Conservation (phyloP, 2,888 invertebrate genomes). For the Lepetodrilus schrolli region DNA sequence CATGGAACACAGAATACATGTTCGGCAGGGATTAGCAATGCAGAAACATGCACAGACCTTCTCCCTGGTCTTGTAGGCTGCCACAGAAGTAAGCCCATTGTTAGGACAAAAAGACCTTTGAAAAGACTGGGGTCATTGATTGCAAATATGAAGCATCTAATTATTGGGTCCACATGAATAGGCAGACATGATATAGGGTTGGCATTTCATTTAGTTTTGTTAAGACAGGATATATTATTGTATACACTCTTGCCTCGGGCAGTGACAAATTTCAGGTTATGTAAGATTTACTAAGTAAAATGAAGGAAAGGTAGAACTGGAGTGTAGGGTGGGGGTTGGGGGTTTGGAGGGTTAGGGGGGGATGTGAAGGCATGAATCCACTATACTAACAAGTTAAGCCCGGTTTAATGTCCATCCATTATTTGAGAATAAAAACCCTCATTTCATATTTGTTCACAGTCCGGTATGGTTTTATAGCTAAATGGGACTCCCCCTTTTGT, state of each 20-base stretch:
- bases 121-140: neutral
- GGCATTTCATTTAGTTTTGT: neutral
- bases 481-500: conserved; percentile 6
- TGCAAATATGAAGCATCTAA: neutral
- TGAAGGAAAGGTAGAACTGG: neutral
- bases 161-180: neutral
- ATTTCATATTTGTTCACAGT: conserved; percentile 13
- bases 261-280: neutral
- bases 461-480: conserved; percentile 7
- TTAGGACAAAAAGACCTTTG: neutral
- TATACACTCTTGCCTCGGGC: neutral
- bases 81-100: no score
- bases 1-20: neutral
- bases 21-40: neutral
- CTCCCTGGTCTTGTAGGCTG: neutral
- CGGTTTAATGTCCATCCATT: conserved; percentile 4
- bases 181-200: neutral
- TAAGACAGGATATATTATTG: neutral
- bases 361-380: neutral
- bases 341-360: no score
- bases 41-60: neutral
- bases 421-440: conserved; percentile 8
- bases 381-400: conserved; percentile 6
- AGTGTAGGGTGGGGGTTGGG: no score
- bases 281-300: neutral